These are phyloP conservation scores for Zaprionus africanus DNA, from an alignment of 1,140 invertebrate genomes.

Conservation along the genomic window DNA sequence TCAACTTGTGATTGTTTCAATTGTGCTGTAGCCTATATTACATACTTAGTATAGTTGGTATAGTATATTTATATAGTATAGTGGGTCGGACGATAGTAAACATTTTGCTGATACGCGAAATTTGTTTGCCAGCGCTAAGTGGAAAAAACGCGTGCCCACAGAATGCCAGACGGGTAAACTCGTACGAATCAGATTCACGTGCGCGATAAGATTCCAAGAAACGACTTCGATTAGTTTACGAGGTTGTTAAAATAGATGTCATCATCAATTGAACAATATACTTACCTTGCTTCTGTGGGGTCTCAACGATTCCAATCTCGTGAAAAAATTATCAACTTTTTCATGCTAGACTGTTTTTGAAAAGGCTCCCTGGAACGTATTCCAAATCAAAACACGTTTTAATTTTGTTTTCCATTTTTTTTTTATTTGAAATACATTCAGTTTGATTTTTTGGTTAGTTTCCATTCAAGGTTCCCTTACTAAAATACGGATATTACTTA, in stretches of 20 bases:
- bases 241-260: neutral
- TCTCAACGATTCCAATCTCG: slow-evolving; percentile 12
- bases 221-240: slow-evolving; percentile 7
- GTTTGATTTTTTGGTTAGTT: slow-evolving; percentile 16
- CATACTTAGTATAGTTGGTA: slow-evolving; percentile 25
- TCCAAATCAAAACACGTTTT: neutral
- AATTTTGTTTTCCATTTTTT: slow-evolving; percentile 14
- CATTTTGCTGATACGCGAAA: slow-evolving; percentile 22
- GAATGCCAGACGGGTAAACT: slow-evolving; percentile 10
- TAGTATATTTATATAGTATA: no score
- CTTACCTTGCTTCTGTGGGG: slow-evolving; percentile 31
- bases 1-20: slow-evolving; percentile 38
- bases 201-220: slow-evolving; percentile 19
- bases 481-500: slow-evolving; percentile 68
- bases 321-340: slow-evolving; percentile 17
- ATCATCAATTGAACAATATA: slow-evolving; percentile 3
- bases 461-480: slow-evolving; percentile 37
- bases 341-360: slow-evolving; percentile 38
- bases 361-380: neutral
- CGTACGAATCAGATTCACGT: slow-evolving; percentile 24
- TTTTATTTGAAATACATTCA: slow-evolving; percentile 46
- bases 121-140: neutral
- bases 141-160: slow-evolving; percentile 12
- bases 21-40: neutral
- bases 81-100: slow-evolving; percentile 23